Conservation (phyloP, 2,113 vertebrate species). For the Lepidothrix coronata region DNA sequence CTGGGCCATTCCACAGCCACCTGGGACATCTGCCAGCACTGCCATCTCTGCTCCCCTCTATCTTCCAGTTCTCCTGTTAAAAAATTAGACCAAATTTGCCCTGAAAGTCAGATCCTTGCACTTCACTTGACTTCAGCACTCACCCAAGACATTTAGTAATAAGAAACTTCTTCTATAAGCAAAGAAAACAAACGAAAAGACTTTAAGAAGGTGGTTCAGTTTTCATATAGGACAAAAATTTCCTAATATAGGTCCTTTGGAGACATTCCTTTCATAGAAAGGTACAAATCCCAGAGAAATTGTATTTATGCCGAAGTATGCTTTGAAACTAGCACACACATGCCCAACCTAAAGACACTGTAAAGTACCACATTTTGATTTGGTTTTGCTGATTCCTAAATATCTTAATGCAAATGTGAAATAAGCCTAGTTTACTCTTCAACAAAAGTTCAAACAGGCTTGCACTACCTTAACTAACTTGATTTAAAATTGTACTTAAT, state of each 20-base stretch:
- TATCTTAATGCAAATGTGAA: neutral
- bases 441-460: neutral
- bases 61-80: neutral
- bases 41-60: neutral
- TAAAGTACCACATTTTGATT: neutral
- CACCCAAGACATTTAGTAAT: neutral
- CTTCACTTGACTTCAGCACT: neutral
- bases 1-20: neutral
- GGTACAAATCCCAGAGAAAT: neutral
- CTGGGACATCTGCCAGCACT: no score
- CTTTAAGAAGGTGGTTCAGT: neutral
- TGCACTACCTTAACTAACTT: neutral
- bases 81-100: neutral
- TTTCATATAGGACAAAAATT: neutral
- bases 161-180: neutral
- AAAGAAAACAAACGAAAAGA: neutral
- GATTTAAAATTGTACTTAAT: neutral
- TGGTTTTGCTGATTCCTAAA: neutral
- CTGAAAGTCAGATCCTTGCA: neutral
- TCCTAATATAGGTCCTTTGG: neutral
- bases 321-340: neutral
- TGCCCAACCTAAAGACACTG: neutral
- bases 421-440: neutral
- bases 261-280: neutral
- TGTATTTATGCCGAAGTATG: neutral